Base-by-base conservation (phyloP, 2,797 vertebrate species). In the Cirrhinus mrigala region DNA sequence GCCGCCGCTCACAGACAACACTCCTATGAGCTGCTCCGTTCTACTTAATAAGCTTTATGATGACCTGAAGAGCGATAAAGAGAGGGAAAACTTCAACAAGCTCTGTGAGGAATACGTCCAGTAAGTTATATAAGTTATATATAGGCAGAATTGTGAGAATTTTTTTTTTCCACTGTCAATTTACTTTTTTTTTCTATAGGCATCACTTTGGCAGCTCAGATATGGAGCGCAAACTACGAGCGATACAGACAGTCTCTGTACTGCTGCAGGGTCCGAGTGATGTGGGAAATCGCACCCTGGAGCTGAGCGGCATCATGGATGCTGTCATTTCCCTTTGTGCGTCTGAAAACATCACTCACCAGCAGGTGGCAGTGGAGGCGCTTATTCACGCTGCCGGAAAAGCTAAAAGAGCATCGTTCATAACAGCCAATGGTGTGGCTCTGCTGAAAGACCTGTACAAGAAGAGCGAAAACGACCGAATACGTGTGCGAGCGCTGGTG, bases 361-460 rank as follows among this genome's bases (percentile, higher is more conserved):
- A 99, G 95, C 96, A 98, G 91, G 96, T 99, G 8, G 98, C 98
- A 0, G 97, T 99, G 87, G 98, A 99, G 93, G 96, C 98, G 0
- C 94, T 99, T 88, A 99, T 99, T 92, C 97, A 99, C 0, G 98
- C 98, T 0, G 97, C 98, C 0, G 98, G 97, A 87, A 99, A 99
- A 90, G 97, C 98, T 86, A 99, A 99, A 92, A 96, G 97, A 0
- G 98, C 98, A 20, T 97, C 98, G 0, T 99, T 99, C 92, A 99
- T 99, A 93, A 99, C 98, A 0, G 96, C 97, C 90, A 98, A 99
- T 0, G 98, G 98, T 0, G 98, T 99, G 86, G 94, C 96, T 0
- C 96, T 99, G 58, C 96, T 99, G 2, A 99, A 99, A 90, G 98
- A 99, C 90, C 97, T 99, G 80, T 99, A 99, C 92, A 99, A 98